Percentiles rank a stretch among this genome's conserved stretches.
These are phyloP conservation scores for Erebia aethiops DNA, from an alignment of 2,888 invertebrate species.

Conservation along the genomic window DNA sequence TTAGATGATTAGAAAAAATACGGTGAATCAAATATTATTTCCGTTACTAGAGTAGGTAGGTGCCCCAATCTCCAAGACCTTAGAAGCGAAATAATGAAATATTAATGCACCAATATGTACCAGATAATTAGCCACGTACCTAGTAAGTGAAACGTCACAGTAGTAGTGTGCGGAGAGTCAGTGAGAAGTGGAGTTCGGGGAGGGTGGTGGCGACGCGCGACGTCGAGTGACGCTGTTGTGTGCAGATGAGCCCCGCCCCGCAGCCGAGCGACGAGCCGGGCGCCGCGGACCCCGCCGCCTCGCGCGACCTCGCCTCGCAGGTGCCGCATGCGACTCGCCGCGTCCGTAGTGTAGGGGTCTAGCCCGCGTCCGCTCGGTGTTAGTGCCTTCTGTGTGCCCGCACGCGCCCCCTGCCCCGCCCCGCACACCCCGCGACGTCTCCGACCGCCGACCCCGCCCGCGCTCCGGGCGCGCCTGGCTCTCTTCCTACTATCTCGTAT, in stretches of 20 bases:
- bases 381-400: slow-evolving; percentile 63
- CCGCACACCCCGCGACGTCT: slow-evolving; percentile 63
- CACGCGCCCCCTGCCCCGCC: slow-evolving; percentile 54
- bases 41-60: slow-evolving; percentile 27
- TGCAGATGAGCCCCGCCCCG: slow-evolving; percentile 81
- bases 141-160: slow-evolving; percentile 49
- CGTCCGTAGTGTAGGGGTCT: slow-evolving; percentile 70
- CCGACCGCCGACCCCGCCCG: slow-evolving; percentile 63
- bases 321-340: slow-evolving; percentile 67
- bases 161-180: slow-evolving; percentile 72
- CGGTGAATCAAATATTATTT: slow-evolving; percentile 39
- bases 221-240: slow-evolving; percentile 78
- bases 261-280: slow-evolving; percentile 75
- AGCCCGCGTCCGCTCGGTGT: slow-evolving; percentile 76
- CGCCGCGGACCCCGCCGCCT: slow-evolving; percentile 68
- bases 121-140: slow-evolving; percentile 43
- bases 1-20: slow-evolving; percentile 17
- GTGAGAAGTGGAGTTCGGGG: slow-evolving; percentile 80
- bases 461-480: slow-evolving; percentile 78
- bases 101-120: slow-evolving; percentile 40
- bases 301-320: slow-evolving; percentile 79
- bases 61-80: slow-evolving; percentile 21
- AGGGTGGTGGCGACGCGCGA: slow-evolving; percentile 61
- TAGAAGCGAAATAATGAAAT: slow-evolving; percentile 33
- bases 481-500: slow-evolving; percentile 91